phyloP scores from a whole-genome alignment of 2,797 vertebrate genomes.

The Amphiprion clarkii region DNA sequence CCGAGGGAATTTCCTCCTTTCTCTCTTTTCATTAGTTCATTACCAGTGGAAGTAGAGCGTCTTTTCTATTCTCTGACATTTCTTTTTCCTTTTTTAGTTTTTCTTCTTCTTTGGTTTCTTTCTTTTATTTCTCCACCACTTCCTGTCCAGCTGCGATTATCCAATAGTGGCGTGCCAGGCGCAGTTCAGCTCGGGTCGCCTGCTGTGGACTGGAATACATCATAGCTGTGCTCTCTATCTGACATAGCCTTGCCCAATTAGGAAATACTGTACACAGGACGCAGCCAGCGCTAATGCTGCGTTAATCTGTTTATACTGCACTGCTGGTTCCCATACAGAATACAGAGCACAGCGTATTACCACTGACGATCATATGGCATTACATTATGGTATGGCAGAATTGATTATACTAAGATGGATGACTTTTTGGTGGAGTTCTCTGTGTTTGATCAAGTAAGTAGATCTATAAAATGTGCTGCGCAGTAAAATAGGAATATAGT shows the following conservation, averaged over 20 bases:
- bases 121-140: conserved; percentile 45
- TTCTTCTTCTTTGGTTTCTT: conserved; percentile 7
- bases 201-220: conserved; percentile 73
- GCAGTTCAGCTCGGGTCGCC: conserved; percentile 71
- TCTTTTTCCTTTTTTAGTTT: conserved; percentile 20
- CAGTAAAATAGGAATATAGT: not conserved
- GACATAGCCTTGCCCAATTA: conserved; percentile 63
- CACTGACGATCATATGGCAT: not conserved
- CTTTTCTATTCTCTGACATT: conserved; percentile 37
- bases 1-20: conserved; percentile 59
- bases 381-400: conserved; percentile 3
- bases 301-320: conserved; percentile 70
- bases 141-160: conserved; percentile 72
- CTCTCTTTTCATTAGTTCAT: conserved; percentile 66
- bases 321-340: conserved; percentile 49
- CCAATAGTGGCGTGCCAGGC: conserved; percentile 67
- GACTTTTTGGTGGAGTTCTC: conserved; percentile 12
- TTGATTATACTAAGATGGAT: conserved; percentile 4
- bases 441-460: not conserved
- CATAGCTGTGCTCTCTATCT: conserved; percentile 59
- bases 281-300: conserved; percentile 56
- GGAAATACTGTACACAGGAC: conserved; percentile 62
- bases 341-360: conserved; percentile 3
- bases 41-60: conserved; percentile 67
- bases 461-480: not conserved